Percentiles rank a stretch among this genome's conserved stretches.
Conservation (phyloP, 64 coral and sea anemone species). For the Catalaphyllia jardinei region DNA sequence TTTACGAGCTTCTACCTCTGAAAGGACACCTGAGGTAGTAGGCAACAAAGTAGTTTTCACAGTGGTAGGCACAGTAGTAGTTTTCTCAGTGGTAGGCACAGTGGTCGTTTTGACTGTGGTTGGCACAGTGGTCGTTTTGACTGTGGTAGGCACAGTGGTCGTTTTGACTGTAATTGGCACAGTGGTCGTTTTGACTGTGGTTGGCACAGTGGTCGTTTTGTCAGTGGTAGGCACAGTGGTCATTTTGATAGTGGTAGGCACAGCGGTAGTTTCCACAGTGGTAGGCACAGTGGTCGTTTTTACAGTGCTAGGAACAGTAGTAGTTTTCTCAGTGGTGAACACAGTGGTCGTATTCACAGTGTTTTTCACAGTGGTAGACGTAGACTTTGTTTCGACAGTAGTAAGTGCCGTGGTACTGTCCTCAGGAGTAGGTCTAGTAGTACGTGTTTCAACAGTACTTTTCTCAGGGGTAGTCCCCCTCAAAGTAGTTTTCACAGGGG, state of each 20-base stretch:
- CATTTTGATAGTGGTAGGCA: background rate
- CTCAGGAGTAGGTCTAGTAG: background rate
- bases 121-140: background rate
- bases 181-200: background rate
- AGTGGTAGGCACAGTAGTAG: background rate
- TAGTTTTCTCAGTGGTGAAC: background rate
- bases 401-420: background rate
- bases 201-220: background rate
- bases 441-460: background rate
- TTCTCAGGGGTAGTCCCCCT: background rate
- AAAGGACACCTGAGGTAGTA: background rate
- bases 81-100: background rate
- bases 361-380: background rate
- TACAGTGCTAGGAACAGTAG: background rate
- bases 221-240: background rate
- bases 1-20: slow-evolving; percentile 2
- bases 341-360: background rate
- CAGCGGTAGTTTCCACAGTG: background rate
- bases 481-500: background rate
- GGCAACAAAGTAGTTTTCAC: background rate
- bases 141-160: background rate
- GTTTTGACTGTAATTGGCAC: background rate
- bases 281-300: background rate
- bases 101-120: background rate
- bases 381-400: background rate